Base-by-base conservation (phyloP, 2,113 vertebrate genomes). In the Tachycineta bicolor region DNA sequence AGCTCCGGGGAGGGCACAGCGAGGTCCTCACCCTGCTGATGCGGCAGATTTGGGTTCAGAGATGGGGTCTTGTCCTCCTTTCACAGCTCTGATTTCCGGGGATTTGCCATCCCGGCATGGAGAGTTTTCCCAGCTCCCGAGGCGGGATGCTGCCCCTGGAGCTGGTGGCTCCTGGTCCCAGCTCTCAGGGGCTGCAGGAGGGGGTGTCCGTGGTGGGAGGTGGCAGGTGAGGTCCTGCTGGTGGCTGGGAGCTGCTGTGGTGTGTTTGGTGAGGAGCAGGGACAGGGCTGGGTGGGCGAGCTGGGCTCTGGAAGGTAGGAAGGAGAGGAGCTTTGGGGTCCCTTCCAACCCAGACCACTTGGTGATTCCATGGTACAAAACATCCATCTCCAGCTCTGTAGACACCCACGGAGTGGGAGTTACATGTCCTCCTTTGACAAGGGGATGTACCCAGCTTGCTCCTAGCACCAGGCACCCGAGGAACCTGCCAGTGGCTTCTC, bases 381-480 rank as follows among this genome's bases (percentile, higher is more conserved):
- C 3, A 5, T 5, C 76, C 4, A 3, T 7, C 55, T 43, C 34
- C 50, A 68, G 41, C 65, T 46, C 34, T 14, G 29, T 1, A 15
- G 78, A 9, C 14, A 1, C 39, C 22, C 33, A 3, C 14, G 13
- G 17, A 13, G 56, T 6, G 29, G 56, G n/a, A 44, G 49, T 65
- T 49, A 10, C 0, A 1, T 0, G 6, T 4, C 34, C 33, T 6
- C 5, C 1, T 7, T 2, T 1, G 7, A 21, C 0, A 3, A 34
- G 64, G 34, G 29, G 83, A 11, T 1, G 7, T 0, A 8, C 17
- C 25, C 64, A 24, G 25, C 41, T 26, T 23, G 41, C 15, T 78
- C 55, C 75, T 20, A 5, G 14, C 21, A 6, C 22, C 89, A 77
- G 43, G 29, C 37, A 71, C 73, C 41, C 0, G 0, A 53, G 23